phyloP scores from a whole-genome alignment of 2,113 vertebrate species.

The Cottus gobio region DNA sequence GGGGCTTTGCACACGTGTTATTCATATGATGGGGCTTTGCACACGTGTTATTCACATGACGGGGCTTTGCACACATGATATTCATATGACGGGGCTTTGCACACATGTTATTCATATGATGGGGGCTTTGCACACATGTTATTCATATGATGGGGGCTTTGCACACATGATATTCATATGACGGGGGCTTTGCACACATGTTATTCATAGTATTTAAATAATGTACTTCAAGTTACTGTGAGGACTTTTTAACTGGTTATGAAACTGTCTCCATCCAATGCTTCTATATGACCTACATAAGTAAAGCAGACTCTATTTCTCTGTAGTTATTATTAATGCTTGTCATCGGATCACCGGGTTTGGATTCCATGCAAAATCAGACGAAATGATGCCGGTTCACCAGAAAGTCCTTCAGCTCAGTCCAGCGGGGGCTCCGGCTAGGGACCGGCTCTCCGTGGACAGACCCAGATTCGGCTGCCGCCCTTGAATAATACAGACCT shows the following conservation, averaged over 20 bases:
- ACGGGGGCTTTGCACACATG: too few relatives aligned
- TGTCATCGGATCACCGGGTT: neutral
- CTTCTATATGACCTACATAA: neutral
- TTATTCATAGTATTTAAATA: constrained; percentile 53
- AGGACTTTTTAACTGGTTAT: neutral
- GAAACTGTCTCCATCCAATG: neutral
- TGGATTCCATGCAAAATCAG: neutral
- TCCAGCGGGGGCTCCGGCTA: too few relatives aligned
- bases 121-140: constrained; percentile 2
- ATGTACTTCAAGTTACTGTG: neutral
- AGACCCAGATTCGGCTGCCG: neutral
- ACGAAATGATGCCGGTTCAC: too few relatives aligned
- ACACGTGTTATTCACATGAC: constrained; percentile 62
- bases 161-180: too few relatives aligned
- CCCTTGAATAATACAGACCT: neutral
- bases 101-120: too few relatives aligned
- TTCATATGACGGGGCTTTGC: too few relatives aligned
- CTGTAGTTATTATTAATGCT: neutral
- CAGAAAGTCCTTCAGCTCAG: too few relatives aligned
- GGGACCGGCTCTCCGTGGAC: too few relatives aligned
- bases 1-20: too few relatives aligned
- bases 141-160: constrained; percentile 42
- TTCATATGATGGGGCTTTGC: too few relatives aligned
- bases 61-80: too few relatives aligned
- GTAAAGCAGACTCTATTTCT: neutral